Conservation (phyloP, 2,113 vertebrate species). For the Fulmarus glacialis region DNA sequence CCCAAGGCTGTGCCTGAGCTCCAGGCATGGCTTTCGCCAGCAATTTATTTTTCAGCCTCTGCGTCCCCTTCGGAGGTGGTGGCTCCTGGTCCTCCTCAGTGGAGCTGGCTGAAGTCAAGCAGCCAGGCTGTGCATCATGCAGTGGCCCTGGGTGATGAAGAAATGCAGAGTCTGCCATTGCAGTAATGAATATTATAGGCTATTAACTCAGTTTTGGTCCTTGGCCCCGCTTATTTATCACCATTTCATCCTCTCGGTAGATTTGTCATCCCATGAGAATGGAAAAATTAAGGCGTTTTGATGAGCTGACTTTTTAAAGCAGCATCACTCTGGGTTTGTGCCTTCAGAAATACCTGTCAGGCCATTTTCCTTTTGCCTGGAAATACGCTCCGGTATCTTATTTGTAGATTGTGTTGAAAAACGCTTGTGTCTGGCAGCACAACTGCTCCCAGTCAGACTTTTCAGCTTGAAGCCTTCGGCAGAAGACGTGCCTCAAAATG, state of each 20-base stretch:
- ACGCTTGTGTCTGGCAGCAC: neutral
- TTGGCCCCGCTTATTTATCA: neutral
- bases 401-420: neutral
- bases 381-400: fast-evolving
- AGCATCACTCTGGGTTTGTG: neutral
- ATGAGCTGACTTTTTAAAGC: neutral
- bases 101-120: neutral
- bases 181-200: neutral
- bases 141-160: neutral
- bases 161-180: neutral
- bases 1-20: neutral
- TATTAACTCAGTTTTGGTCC: neutral
- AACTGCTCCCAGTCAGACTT: slow-evolving; percentile 8
- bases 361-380: neutral
- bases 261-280: neutral
- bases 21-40: neutral
- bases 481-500: neutral
- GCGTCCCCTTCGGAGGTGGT: neutral
- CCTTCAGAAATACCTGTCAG: neutral
- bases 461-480: slow-evolving; percentile 22
- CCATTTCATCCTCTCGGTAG: neutral
- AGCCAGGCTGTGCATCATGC: neutral
- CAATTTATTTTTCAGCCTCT: neutral
- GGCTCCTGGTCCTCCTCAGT: neutral
- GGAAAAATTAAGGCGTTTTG: neutral